Percentiles rank a stretch among this genome's conserved stretches.
Evolutionary conservation across 2,113 vertebrate genomes (phyloP).

Genomic region (Scartelaos histophorus): DNA sequence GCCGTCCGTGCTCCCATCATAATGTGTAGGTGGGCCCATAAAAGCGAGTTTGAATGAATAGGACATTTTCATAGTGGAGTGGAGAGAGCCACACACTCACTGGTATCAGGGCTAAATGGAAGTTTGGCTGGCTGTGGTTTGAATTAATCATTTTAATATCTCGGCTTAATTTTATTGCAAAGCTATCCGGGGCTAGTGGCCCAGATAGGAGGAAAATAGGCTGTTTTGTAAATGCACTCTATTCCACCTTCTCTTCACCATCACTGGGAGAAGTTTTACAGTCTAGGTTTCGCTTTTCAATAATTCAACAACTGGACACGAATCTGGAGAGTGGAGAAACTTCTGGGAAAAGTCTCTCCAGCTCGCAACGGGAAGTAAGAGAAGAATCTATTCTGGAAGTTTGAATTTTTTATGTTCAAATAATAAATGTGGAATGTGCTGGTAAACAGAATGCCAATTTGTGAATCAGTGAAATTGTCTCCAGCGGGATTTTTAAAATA

Average conservation of each 20-base stretch:
- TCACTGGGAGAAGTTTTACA: slow-evolving; percentile 34
- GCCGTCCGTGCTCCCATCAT: slow-evolving; percentile 17
- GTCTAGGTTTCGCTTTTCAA: slow-evolving; percentile 56
- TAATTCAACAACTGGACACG: slow-evolving; percentile 62
- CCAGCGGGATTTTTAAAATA: too few relatives aligned
- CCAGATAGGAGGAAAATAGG: slow-evolving; percentile 33
- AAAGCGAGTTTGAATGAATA: slow-evolving; percentile 52
- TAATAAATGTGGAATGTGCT: slow-evolving; percentile 22
- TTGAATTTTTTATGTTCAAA: slow-evolving; percentile 20
- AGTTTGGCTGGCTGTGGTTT: slow-evolving; percentile 22
- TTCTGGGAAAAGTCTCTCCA: slow-evolving; percentile 26
- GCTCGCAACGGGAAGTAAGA: slow-evolving; percentile 31
- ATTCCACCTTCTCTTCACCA: slow-evolving; percentile 10
- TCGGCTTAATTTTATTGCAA: slow-evolving; percentile 36
- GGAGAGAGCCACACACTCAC: slow-evolving; percentile 17
- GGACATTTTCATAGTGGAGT: slow-evolving; percentile 29
- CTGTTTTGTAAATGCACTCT: neutral
- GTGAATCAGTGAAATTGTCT: too few relatives aligned
- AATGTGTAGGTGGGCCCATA: slow-evolving; percentile 25
- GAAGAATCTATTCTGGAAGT: slow-evolving; percentile 14
- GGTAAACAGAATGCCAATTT: slow-evolving; percentile 5
- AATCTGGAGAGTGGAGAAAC: slow-evolving; percentile 40
- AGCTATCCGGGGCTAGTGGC: slow-evolving; percentile 37
- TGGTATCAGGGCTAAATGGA: slow-evolving; percentile 30
- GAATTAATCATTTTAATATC: slow-evolving; percentile 59